These are phyloP conservation scores for Meloidogyne exigua DNA, from an alignment of 1,140 invertebrate species.

Conservation along the genomic window DNA sequence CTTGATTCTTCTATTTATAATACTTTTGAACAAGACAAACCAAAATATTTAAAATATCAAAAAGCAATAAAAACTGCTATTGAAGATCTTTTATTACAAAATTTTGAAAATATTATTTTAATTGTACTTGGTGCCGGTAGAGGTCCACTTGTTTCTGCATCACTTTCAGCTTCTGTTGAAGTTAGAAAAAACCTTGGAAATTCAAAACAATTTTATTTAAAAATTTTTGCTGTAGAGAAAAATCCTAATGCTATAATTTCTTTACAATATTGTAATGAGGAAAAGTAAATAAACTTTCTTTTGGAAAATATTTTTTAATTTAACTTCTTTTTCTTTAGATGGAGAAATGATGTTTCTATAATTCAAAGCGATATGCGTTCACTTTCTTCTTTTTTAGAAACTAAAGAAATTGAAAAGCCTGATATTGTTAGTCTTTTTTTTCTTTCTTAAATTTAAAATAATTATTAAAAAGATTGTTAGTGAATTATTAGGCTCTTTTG, in stretches of 20 bases:
- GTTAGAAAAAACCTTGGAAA: neutral
- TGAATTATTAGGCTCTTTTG: constrained; percentile 93
- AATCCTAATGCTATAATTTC: constrained; percentile 94
- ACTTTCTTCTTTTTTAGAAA: constrained; percentile 66
- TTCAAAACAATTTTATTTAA: constrained; percentile 26
- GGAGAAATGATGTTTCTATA: constrained; percentile 71
- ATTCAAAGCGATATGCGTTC: constrained; percentile 87
- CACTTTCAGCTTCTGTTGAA: constrained; percentile 36
- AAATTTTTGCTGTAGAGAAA: constrained; percentile 77
- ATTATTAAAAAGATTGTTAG: constrained; percentile 10
- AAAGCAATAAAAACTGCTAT: constrained; percentile 69
- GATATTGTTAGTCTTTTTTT: constrained; percentile 78
- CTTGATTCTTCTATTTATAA: constrained; percentile 92
- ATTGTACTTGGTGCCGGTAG: constrained; percentile 93
- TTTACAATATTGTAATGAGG: constrained; percentile 64
- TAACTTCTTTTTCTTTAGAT: constrained; percentile 33
- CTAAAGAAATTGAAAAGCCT: constrained; percentile 61
- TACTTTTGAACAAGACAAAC: constrained; percentile 94
- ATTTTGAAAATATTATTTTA: constrained; percentile 67
- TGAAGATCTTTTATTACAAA: constrained; percentile 38
- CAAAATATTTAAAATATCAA: constrained; percentile 92
- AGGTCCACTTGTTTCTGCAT: constrained; percentile 79
- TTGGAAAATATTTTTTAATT: constrained; percentile 20
- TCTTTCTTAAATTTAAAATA: neutral
- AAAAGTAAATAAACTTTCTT: constrained; percentile 21